phyloP scores from a whole-genome alignment of 2,113 vertebrate genomes.

The Cyphomyrus plagiostoma region DNA sequence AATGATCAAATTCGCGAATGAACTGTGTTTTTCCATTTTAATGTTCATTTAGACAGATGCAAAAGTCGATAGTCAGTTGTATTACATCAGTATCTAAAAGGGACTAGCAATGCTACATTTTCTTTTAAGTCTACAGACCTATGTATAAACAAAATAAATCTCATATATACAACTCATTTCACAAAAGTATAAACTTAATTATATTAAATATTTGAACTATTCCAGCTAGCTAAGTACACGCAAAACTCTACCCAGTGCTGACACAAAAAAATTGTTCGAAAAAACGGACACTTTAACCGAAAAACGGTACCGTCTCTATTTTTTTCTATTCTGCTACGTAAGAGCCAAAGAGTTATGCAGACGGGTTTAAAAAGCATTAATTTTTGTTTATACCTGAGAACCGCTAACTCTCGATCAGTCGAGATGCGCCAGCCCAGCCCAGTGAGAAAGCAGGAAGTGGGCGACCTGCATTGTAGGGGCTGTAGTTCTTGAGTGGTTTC shows the following conservation, averaged over 20 bases:
- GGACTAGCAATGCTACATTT: background rate
- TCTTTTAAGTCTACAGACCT: background rate
- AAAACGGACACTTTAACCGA: background rate
- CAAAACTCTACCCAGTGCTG: background rate
- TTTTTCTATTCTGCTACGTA: background rate
- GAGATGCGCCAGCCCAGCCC: constrained; percentile 1
- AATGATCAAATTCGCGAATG: background rate
- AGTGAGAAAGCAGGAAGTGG: background rate
- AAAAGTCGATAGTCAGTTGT: background rate
- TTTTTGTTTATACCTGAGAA: constrained; percentile 17
- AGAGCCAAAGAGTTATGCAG: background rate
- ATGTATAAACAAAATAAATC: background rate
- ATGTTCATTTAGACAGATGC: background rate
- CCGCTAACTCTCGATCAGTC: constrained; percentile 8
- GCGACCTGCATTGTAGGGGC: constrained; percentile 4
- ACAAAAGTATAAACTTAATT: background rate
- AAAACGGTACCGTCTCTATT: background rate
- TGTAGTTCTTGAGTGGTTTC: constrained; percentile 8
- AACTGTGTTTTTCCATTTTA: background rate
- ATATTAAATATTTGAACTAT: background rate
- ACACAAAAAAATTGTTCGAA: background rate
- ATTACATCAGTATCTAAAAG: background rate
- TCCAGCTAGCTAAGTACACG: background rate
- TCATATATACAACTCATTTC: background rate
- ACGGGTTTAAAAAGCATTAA: background rate